Evolutionary conservation across 1,140 invertebrate species (phyloP), one percentile per base, ranked within the genome.

Genomic region (Penaeus chinensis): DNA sequence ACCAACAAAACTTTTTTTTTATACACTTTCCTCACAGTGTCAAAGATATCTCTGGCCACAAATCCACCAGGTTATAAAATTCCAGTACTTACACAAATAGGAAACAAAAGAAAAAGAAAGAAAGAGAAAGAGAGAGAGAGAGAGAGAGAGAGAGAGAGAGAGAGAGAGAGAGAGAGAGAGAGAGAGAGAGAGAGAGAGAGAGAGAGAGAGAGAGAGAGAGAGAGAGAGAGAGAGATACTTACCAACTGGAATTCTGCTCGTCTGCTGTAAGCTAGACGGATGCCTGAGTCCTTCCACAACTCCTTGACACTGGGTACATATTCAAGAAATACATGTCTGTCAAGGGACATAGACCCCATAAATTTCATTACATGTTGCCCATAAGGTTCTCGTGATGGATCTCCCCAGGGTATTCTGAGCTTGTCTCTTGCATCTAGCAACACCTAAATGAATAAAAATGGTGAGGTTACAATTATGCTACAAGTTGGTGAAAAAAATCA

Each of bases 171-270:
- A 32, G 2, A 32, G 2, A 32, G 32, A 32, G 2, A 32, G 32
- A 32, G 32, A 32, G 32, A 32, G 32, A 32, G 32, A 32, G 32
- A 32, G 32, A 32, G 2, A 32, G 16, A 42, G 37, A 42, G 0
- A 42, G 4, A 42, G 32, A 32, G 2, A 32, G 2, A 32, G 32
- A 32, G 2, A 32, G 2, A 32, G 32, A 32, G 2, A 32, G 32
- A 32, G 32, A 32, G 32, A 32, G 32, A 32, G 32, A 32, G 32
- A 32, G 32, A 32, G 2, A 32, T 90, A 94, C 95, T 95, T 93
- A 98, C 97, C 94, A 99, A 94, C 94, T 99, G 98, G 94, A 97
- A 99, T 94, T 99, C 97, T 93, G 97, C 95, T 93, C 98, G 94
- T 92, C 98, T 94, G 91, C 98, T 96, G 92, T 96, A 99, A 22